A percentile compares a stretch with the other conserved stretches of the same genome.
These are phyloP conservation scores for Solenopsis invicta DNA, from an alignment of 1,140 invertebrate species.

Conservation along the genomic window DNA sequence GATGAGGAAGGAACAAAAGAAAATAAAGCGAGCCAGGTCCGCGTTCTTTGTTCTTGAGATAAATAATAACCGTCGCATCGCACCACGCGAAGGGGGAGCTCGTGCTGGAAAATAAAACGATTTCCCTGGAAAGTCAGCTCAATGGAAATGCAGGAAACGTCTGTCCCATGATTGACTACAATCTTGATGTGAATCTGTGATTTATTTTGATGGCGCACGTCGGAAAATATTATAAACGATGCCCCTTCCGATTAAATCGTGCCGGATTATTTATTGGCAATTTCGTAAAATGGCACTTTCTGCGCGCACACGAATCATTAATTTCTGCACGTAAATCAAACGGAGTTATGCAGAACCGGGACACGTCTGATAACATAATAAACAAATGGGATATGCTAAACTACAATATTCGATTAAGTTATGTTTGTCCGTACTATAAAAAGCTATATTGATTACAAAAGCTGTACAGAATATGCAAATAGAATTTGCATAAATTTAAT, in stretches of 20 bases:
- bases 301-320: constrained; percentile 50
- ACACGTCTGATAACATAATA: constrained; percentile 45
- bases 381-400: constrained; percentile 53
- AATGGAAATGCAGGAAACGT: constrained; percentile 47
- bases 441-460: constrained; percentile 49
- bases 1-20: constrained; percentile 35
- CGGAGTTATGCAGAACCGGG: constrained; percentile 44
- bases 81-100: constrained; percentile 41
- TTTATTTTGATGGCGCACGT: constrained; percentile 56
- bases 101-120: constrained; percentile 42
- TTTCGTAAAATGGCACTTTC: constrained; percentile 51
- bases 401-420: constrained; percentile 36
- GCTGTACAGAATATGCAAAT: constrained; percentile 18
- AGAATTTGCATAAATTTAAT: constrained; percentile 38
- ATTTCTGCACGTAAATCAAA: constrained; percentile 55
- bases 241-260: constrained; percentile 24
- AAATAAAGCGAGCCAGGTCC: constrained; percentile 70
- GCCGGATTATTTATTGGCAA: constrained; percentile 58
- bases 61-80: constrained; percentile 81
- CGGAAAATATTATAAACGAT: constrained; percentile 60
- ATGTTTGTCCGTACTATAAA: constrained; percentile 31
- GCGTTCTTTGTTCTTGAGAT: constrained; percentile 72
- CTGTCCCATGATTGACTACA: constrained; percentile 44
- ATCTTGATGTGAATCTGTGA: constrained; percentile 60
- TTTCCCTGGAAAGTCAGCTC: constrained; percentile 39